Evolutionary conservation across 2,888 invertebrate genomes (phyloP).

Genomic region (Cephus pulcher): DNA sequence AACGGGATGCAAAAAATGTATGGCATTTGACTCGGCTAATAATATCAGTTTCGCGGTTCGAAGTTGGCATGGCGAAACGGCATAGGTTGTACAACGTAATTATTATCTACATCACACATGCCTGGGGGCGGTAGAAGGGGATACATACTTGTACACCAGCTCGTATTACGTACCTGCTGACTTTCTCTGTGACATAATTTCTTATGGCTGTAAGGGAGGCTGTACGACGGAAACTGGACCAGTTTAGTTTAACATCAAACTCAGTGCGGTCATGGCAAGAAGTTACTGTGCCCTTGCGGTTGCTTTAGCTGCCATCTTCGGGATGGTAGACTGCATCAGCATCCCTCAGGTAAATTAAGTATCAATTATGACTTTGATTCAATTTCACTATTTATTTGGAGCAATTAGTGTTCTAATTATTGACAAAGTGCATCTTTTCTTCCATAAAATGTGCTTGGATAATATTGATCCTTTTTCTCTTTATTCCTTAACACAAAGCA

Average conservation of each 20-base stretch:
- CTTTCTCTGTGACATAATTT: conserved; percentile 61
- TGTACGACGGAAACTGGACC: conserved; percentile 52
- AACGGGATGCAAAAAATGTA: background rate
- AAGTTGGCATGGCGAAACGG: background rate
- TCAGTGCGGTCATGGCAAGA: conserved; percentile 54
- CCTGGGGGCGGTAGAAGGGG: conserved; percentile 31
- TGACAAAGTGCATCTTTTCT: background rate
- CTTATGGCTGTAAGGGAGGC: conserved; percentile 40
- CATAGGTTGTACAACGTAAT: conserved; percentile 33
- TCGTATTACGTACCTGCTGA: conserved; percentile 33
- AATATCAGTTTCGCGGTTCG: background rate
- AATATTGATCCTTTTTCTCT: too few relatives aligned
- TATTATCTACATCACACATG: conserved; percentile 36
- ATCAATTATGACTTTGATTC: background rate
- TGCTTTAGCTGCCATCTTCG: conserved; percentile 35
- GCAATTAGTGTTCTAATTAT: background rate
- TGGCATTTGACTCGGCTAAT: background rate
- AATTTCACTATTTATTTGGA: background rate
- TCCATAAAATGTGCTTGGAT: too few relatives aligned
- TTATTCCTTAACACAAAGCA: background rate
- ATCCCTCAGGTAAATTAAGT: conserved; percentile 42
- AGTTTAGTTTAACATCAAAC: conserved; percentile 59
- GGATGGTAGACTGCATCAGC: conserved; percentile 32
- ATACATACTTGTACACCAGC: conserved; percentile 27
- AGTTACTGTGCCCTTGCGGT: conserved; percentile 36